Percentiles rank a stretch among this genome's conserved stretches.
Evolutionary conservation across 2,797 vertebrate genomes (phyloP).

Genomic region (Notolepis coatsorum): DNA sequence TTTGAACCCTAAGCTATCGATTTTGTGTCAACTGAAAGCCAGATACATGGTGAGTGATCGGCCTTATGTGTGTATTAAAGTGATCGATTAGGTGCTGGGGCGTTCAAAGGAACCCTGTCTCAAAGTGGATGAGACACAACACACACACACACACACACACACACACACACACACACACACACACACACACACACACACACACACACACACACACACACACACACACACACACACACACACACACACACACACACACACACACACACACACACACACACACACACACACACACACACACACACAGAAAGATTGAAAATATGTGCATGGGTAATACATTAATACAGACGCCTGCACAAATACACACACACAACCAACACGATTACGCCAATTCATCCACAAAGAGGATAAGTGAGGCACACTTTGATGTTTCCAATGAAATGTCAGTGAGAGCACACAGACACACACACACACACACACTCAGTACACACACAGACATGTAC

Average conservation of each 20-base stretch:
- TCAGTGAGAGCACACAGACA: constrained; percentile 4
- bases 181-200: constrained; percentile 17
- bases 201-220: constrained; percentile 23
- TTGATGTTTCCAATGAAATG: constrained; percentile 39
- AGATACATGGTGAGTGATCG: too few species aligned
- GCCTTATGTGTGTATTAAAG: too few species aligned
- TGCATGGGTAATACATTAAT: not conserved
- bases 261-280: not conserved
- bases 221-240: not conserved
- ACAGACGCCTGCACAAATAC: constrained; percentile 2
- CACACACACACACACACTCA: constrained; percentile 13
- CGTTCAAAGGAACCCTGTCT: too few species aligned
- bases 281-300: not conserved
- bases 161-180: not conserved
- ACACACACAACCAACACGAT: constrained; percentile 21
- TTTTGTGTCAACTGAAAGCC: too few species aligned
- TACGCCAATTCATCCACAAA: constrained; percentile 49
- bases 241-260: not conserved
- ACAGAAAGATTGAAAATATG: not conserved
- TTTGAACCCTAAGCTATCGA: too few species aligned
- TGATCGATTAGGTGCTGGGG: too few species aligned
- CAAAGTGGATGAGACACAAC: too few species aligned
- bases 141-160: too few species aligned
- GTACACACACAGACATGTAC: not conserved
- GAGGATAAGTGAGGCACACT: constrained; percentile 35